Base-by-base conservation (phyloP, 2,888 invertebrate genomes). In the Bellardia pandia region DNA sequence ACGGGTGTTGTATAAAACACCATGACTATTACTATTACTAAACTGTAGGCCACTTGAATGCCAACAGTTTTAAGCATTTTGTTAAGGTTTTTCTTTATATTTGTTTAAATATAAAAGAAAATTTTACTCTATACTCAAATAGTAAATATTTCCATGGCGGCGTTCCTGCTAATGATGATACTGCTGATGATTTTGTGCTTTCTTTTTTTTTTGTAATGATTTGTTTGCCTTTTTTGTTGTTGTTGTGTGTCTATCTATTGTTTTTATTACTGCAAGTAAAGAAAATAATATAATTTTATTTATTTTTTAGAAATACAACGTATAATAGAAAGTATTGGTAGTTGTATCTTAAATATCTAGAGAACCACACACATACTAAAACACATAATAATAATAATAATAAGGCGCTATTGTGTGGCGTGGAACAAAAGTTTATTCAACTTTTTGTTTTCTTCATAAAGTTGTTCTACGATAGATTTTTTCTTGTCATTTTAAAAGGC, bases 11-110 rank as follows among this genome's bases (percentile, higher is more conserved):
- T 89, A 74, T 89, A 88, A 60, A 90, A 86, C 79, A 90, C 86
- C 89, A 90, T 88, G 87, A 89, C 88, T 76, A 90, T 89, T 86
- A 89, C 88, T 78, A 90, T 89, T 77, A 90, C 78, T 85, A 90
- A 88, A 88, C 89, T 89, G 88, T 90, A 90, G 88, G 89, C 89
- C 80, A 89, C 85, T 89, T 89, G 89, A 86, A 90, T 88, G 88
- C 89, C 90, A 86, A 90, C 89, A 89, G 89, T 87, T 87, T 69
- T 85, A 64, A 85, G 87, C 87, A 87, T 87, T 87, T 87, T 87
- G 87, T 78, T 78, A 75, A 62, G 56, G 80, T 74, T 71, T 76
- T 62, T 75, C 11, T 76, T 66, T 77, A 77, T 72, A 71, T 77
- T 76, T 62, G 37, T 53, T 13, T 48, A 48, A 23, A 81, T 51